Conservation (phyloP, 2,113 vertebrate genomes). For the Danionella cerebrum region DNA sequence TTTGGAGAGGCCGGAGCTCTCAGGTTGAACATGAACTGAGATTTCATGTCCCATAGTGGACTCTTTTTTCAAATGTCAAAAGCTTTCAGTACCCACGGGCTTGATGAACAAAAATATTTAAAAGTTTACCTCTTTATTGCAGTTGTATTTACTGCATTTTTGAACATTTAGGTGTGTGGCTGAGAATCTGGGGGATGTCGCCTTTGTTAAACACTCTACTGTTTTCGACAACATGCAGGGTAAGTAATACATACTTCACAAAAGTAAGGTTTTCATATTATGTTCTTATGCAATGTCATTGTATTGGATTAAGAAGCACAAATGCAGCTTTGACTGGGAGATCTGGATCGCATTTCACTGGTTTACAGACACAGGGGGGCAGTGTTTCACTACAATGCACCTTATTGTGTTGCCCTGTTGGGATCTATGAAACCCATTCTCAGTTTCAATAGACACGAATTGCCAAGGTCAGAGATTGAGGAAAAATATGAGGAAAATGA, state of each 20-base stretch:
- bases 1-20: constrained; percentile 68
- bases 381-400: constrained; percentile 44
- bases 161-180: constrained; percentile 61
- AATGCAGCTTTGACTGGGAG: neutral
- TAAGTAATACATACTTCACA: constrained; percentile 37
- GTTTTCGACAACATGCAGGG: constrained; percentile 66
- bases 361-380: constrained; percentile 53
- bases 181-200: constrained; percentile 70
- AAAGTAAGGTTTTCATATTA: neutral
- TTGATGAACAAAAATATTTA: too few relatives aligned
- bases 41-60: neutral
- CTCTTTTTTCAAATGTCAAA: neutral
- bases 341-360: neutral
- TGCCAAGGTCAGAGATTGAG: constrained; percentile 1
- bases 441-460: neutral
- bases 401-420: neutral
- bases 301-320: neutral
- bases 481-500: too few relatives aligned
- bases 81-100: too few relatives aligned
- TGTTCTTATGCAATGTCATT: neutral
- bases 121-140: too few relatives aligned
- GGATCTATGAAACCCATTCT: neutral
- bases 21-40: constrained; percentile 51
- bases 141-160: too few relatives aligned
- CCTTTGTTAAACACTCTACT: constrained; percentile 70